A percentile compares a stretch with the other conserved stretches of the same genome.
Evolutionary conservation across 2,888 invertebrate species (phyloP).

Genomic region (Thymelicus lineola): DNA sequence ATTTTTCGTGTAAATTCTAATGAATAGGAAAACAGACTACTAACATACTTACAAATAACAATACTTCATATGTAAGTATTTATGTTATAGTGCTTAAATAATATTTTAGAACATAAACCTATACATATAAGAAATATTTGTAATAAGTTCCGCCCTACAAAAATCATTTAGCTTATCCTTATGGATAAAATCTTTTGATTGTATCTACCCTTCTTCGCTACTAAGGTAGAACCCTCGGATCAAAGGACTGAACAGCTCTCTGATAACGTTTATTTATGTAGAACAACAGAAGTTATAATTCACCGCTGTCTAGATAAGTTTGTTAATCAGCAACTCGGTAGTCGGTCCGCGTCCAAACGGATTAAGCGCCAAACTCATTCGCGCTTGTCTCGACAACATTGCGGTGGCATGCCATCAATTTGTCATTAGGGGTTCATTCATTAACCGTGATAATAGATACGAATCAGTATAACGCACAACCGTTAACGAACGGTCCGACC

Average conservation of each 20-base stretch:
- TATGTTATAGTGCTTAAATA: not conserved
- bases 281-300: slow-evolving; percentile 27
- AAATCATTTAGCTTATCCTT: no score
- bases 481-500: slow-evolving; percentile 66
- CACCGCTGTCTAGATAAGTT: slow-evolving; percentile 26
- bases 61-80: not conserved
- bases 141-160: no score
- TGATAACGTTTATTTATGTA: slow-evolving; percentile 12
- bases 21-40: no score
- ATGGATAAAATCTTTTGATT: no score
- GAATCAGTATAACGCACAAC: slow-evolving; percentile 54
- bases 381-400: slow-evolving; percentile 29
- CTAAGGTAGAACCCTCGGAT: not conserved
- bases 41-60: no score
- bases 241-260: not conserved
- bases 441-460: slow-evolving; percentile 38
- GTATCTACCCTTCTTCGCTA: no score
- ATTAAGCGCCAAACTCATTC: slow-evolving; percentile 36
- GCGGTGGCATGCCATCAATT: slow-evolving; percentile 45
- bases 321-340: slow-evolving; percentile 28
- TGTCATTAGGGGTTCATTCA: slow-evolving; percentile 48
- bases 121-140: not conserved
- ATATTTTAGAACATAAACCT: not conserved
- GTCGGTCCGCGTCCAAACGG: slow-evolving; percentile 11
- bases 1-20: no score